phyloP scores from a whole-genome alignment of 2,797 vertebrate species.

The Enteromius anoplus region DNA sequence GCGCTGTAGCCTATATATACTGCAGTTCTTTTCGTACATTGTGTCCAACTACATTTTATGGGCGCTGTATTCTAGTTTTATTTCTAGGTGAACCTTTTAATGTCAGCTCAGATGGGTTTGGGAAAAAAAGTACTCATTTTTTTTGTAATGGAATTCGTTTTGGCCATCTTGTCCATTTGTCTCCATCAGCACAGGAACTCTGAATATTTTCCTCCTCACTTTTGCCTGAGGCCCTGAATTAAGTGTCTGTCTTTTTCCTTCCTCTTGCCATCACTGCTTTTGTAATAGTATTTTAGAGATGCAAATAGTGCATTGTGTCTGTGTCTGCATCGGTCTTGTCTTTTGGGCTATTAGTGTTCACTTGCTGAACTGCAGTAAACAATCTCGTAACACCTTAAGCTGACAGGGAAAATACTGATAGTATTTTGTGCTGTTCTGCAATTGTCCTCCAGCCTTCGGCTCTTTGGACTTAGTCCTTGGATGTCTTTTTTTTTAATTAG shows the following conservation, averaged over 20 bases:
- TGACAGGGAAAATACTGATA: slow-evolving; percentile 21
- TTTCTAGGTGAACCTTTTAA: slow-evolving; percentile 14
- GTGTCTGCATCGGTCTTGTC: slow-evolving; percentile 15
- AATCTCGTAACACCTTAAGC: slow-evolving; percentile 27
- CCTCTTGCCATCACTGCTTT: slow-evolving; percentile 17
- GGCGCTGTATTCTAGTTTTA: not conserved
- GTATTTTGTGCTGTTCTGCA: slow-evolving; percentile 13
- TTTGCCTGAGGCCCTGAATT: slow-evolving; percentile 33
- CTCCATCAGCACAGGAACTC: slow-evolving; percentile 23
- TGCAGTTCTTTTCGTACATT: not conserved
- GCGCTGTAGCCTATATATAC: not conserved
- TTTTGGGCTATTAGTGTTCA: slow-evolving; percentile 69
- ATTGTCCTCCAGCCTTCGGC: not conserved
- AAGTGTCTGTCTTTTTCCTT: slow-evolving; percentile 23
- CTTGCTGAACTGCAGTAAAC: slow-evolving; percentile 72
- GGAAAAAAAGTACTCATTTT: not conserved
- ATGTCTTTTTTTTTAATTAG: slow-evolving; percentile 70
- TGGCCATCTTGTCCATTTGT: slow-evolving; percentile 19
- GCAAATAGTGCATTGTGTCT: slow-evolving; percentile 41
- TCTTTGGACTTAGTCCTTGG: not conserved
- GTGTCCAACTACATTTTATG: not conserved
- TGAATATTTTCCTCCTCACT: slow-evolving; percentile 12
- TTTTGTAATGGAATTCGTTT: slow-evolving; percentile 13
- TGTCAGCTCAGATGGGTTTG: not conserved
- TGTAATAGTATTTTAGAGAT: slow-evolving; percentile 28